Evolutionary conservation across 2,888 invertebrate genomes (phyloP).

Genomic region (Myathropa florea): DNA sequence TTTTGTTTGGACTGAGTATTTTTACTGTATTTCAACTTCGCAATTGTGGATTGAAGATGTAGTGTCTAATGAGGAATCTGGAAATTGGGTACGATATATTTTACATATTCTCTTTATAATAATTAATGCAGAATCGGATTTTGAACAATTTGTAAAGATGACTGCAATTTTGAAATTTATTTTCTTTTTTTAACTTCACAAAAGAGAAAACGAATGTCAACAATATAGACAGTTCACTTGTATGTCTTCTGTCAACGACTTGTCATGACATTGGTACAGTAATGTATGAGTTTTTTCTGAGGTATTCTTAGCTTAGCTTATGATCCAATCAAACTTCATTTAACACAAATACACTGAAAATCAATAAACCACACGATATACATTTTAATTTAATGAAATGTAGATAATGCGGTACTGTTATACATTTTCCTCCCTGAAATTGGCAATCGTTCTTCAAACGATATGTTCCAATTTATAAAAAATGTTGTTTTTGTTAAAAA

Average conservation of each 20-base stretch:
- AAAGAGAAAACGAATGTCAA: slow-evolving; percentile 55
- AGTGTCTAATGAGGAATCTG: not conserved
- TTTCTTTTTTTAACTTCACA: slow-evolving; percentile 24
- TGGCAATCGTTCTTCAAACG: too few relatives aligned
- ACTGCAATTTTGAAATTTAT: slow-evolving; percentile 26
- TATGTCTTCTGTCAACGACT: slow-evolving; percentile 51
- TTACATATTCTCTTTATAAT: slow-evolving; percentile 11
- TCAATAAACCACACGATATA: too few relatives aligned
- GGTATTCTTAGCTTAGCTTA: too few relatives aligned
- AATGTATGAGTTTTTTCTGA: not conserved
- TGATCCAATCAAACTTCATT: too few relatives aligned
- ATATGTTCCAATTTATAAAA: too few relatives aligned
- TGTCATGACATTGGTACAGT: not conserved
- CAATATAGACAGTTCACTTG: slow-evolving; percentile 49
- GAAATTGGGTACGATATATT: not conserved
- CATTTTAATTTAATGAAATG: too few relatives aligned
- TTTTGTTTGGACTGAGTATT: slow-evolving; percentile 39
- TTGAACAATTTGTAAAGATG: not conserved
- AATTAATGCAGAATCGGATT: slow-evolving; percentile 10
- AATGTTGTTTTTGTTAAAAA: too few relatives aligned
- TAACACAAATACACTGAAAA: too few relatives aligned
- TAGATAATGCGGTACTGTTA: too few relatives aligned
- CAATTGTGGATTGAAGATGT: not conserved
- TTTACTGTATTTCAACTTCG: not conserved
- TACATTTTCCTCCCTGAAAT: too few relatives aligned